These are phyloP conservation scores for Beroe forskalii DNA, from an alignment of 37 sponge, comb jelly and placozoan genomes.

Conservation along the genomic window DNA sequence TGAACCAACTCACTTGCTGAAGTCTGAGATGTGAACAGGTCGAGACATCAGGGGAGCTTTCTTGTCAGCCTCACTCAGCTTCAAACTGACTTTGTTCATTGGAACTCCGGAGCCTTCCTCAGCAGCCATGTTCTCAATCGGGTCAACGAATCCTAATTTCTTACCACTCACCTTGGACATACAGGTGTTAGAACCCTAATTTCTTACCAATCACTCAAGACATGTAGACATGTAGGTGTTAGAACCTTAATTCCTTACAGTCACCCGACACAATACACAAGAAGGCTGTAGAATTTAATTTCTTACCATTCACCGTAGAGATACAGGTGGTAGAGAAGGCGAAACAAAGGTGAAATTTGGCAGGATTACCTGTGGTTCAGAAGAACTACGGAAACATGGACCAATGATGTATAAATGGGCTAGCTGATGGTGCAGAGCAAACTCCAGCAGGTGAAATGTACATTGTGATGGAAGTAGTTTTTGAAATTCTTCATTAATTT, in stretches of 20 bases:
- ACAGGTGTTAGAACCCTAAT: neutral
- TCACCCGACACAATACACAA: too few species aligned
- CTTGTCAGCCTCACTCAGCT: slow-evolving; percentile 55
- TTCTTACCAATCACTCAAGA: neutral
- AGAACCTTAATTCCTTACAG: neutral
- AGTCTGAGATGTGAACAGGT: slow-evolving; percentile 57
- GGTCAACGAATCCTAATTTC: neutral
- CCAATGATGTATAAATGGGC: too few species aligned
- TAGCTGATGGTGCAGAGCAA: too few species aligned
- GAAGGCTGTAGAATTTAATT: too few species aligned
- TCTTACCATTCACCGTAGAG: neutral
- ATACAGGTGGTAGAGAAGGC: too few species aligned
- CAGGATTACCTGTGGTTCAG: too few species aligned
- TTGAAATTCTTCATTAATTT: too few species aligned
- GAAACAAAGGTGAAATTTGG: too few species aligned
- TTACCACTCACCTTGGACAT: slow-evolving; percentile 2
- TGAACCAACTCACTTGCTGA: slow-evolving; percentile 43
- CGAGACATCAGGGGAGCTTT: slow-evolving; percentile 59
- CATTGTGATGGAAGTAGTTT: too few species aligned
- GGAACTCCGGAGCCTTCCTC: slow-evolving; percentile 12
- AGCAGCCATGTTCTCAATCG: slow-evolving; percentile 47
- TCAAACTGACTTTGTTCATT: slow-evolving; percentile 58
- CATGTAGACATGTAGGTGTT: neutral
- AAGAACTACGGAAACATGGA: too few species aligned
- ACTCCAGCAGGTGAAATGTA: too few species aligned